Evolutionary conservation across 2,113 vertebrate species (phyloP), one percentile per base, ranked within the genome.

Genomic region (Polyodon spathula): DNA sequence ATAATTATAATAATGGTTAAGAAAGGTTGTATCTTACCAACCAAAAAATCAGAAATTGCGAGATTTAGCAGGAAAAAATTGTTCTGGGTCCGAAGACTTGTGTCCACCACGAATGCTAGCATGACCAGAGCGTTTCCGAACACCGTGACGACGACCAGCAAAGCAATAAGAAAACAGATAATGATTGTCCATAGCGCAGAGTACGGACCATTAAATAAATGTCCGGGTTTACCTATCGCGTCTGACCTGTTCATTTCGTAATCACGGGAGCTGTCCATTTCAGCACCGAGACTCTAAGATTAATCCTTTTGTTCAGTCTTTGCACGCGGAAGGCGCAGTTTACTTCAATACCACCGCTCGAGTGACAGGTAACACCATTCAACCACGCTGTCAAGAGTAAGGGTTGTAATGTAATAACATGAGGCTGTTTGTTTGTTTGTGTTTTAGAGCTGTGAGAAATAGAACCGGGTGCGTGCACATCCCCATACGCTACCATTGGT

Each of bases 21-120:
- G n/a, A n/a, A n/a, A n/a, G n/a, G n/a, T n/a, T n/a, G n/a, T 44
- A 44, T 44, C 43, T 8, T 44, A 86, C 84, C 86, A 80, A 89
- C 86, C 74, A 84, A 77, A 66, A 89, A 88, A 74, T 89, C 86
- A 59, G 86, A 86, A 71, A 87, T 78, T 68, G 84, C 84, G 63
- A 89, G 73, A 70, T 89, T 89, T 71, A 88, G 84, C n/a, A 86
- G 80, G 66, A 86, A 85, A 78, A 81, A 88, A 66, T 87, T 88
- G 76, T 84, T 88, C 67, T 84, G 84, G n/a, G 82, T 86, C 70
- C 86, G 76, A 61, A 85, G 78, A 71, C 84, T 84, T 63, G 82
- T 84, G 73, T 89, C 86, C 44, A 68, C 84, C 66, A 84, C 80
- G 69, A 88, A 88, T 53, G 84, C 86, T 50, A 86, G 71, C 83